A percentile compares a stretch with the other conserved stretches of the same genome.
Evolutionary conservation across 2,113 vertebrate genomes (phyloP).

Genomic region (Forbesichthys agassizii): DNA sequence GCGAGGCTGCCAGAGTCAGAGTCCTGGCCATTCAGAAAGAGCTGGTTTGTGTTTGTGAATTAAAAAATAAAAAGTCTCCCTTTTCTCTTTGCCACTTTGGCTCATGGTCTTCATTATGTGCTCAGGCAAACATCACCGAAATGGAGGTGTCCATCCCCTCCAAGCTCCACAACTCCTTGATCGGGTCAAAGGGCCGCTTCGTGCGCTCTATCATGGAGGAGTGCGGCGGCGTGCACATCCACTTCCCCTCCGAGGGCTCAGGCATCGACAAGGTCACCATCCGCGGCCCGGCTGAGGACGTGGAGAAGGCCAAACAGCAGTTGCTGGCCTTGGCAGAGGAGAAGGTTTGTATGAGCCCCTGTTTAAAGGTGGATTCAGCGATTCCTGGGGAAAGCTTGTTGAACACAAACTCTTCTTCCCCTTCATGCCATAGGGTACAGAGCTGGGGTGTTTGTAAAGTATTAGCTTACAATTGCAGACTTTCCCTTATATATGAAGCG

Average conservation of each 20-base stretch:
- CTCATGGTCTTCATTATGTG: neutral
- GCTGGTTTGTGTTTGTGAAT: constrained; percentile 75
- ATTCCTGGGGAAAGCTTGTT: neutral
- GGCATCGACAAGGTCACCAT: constrained; percentile 96
- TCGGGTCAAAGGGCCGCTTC: constrained; percentile 95
- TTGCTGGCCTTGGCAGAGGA: constrained; percentile 96
- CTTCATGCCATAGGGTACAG: too few species aligned
- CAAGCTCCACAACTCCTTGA: constrained; percentile 95
- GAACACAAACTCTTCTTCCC: too few species aligned
- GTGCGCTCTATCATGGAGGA: constrained; percentile 99
- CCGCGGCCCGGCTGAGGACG: constrained; percentile 91
- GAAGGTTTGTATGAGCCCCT: constrained; percentile 80
- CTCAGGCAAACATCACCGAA: constrained; percentile 94
- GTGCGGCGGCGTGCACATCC: constrained; percentile 97
- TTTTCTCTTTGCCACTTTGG: neutral
- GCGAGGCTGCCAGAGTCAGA: constrained; percentile 88
- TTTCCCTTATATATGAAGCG: too few species aligned
- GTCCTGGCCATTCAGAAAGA: constrained; percentile 98
- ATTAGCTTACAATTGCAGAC: too few species aligned
- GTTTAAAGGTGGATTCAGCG: neutral
- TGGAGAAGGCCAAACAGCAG: constrained; percentile 95
- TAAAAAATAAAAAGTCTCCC: neutral
- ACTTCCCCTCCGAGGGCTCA: constrained; percentile 95
- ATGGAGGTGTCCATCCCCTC: constrained; percentile 95
- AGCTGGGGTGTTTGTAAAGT: too few species aligned